These are phyloP conservation scores for Agrotis exclamationis DNA, from an alignment of 2,888 invertebrate species.

Conservation along the genomic window DNA sequence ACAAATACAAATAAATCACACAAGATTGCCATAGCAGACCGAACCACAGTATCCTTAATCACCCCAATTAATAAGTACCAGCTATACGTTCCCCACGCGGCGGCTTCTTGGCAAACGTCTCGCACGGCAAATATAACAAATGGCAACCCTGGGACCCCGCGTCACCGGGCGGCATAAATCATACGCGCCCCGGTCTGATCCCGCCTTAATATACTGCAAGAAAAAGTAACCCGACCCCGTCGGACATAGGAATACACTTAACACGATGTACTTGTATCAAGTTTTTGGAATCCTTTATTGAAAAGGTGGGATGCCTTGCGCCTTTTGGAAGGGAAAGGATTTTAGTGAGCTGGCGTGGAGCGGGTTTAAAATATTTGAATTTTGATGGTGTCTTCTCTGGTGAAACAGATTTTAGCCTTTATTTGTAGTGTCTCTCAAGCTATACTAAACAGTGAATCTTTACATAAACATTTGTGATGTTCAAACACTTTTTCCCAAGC, in stretches of 20 bases:
- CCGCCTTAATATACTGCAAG: constrained; percentile 87
- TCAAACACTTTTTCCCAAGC: too few species aligned
- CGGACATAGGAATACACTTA: constrained; percentile 82
- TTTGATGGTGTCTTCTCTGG: too few species aligned
- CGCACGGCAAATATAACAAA: constrained; percentile 48
- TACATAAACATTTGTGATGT: too few species aligned
- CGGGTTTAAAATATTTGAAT: neutral
- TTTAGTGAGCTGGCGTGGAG: constrained; percentile 10
- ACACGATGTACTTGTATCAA: constrained; percentile 55
- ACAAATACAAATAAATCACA: constrained; percentile 29
- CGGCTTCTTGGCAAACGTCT: constrained; percentile 32
- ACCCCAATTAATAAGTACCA: constrained; percentile 45
- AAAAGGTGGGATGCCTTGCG: constrained; percentile 43
- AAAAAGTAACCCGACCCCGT: constrained; percentile 85
- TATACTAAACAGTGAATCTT: too few species aligned
- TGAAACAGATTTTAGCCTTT: too few species aligned
- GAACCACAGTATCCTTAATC: constrained; percentile 41
- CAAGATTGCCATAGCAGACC: constrained; percentile 5
- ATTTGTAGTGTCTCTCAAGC: too few species aligned
- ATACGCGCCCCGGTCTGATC: constrained; percentile 80
- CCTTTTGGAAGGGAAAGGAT: constrained; percentile 25
- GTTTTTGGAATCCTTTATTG: constrained; percentile 49
- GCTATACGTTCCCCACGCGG: constrained; percentile 14
- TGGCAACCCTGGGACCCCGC: constrained; percentile 59
- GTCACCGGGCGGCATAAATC: constrained; percentile 77